Evolutionary conservation across 2,113 vertebrate species (phyloP), one percentile per base, ranked within the genome.

Genomic region (Chaetura pelagica): DNA sequence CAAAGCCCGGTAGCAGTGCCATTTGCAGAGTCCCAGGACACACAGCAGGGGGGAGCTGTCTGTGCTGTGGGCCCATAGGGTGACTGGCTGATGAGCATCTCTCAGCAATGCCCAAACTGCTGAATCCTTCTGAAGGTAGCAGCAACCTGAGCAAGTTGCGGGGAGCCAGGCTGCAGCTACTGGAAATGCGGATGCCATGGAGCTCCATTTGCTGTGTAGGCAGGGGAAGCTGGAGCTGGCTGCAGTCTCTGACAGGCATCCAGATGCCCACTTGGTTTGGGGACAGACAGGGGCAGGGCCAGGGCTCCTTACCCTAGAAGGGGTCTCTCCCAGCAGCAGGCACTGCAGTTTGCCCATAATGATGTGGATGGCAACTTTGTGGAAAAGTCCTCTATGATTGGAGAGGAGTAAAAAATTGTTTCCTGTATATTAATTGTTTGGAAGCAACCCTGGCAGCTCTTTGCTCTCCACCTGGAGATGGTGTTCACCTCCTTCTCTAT

Each of bases 51-150:
- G 59, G 38, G 15, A 51, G 48, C 52, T 72, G 42, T 55, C 34
- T 54, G 51, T 0, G 3, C 55, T 1, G 2, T 6, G 4, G 46
- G 35, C 30, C n/a, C 6, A 0, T 73, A 51, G 73, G 35, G 2
- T 17, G 16, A 9, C 29, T 2, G 51, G 19, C 32, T 42, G 35
- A 52, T 1, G 4, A 71, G 46, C 46, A 42, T 66, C 27, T 67
- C 57, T 59, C 38, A 38, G 49, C 2, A 3, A 29, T 19, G 21
- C 20, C 51, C 3, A 1, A 32, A 62, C 30, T 49, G 49, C 52
- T 22, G 58, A 59, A 61, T 71, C 40, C 68, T 80, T 10, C 54
- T 4, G 4, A 40, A 71, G 67, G 11, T 26, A 66, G 66, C 6
- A 5, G 54, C 30, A 42, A 67, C 64, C 57, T 42, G 40, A 58